A percentile compares a stretch with the other conserved stretches of the same genome.
These are phyloP conservation scores for Xestia xanthographa DNA, from an alignment of 2,888 invertebrate species.

Conservation along the genomic window DNA sequence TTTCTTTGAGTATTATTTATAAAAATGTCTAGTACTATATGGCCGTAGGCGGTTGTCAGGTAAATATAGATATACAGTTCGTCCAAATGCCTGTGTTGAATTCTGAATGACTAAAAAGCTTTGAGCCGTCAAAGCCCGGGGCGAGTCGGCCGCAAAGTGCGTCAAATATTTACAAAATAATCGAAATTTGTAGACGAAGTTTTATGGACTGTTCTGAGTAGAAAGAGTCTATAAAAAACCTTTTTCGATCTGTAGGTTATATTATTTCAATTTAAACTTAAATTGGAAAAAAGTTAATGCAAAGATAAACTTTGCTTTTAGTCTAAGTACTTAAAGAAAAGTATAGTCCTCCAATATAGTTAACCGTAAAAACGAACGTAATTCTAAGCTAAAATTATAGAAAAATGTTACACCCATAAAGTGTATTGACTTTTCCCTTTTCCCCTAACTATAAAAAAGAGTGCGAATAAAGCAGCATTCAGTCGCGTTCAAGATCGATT, in stretches of 20 bases:
- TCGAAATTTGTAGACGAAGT: slow-evolving; percentile 46
- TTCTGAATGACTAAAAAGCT: slow-evolving; percentile 53
- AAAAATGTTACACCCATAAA: slow-evolving; percentile 15
- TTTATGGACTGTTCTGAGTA: slow-evolving; percentile 19
- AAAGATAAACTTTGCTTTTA: slow-evolving; percentile 1
- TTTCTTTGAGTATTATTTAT: slow-evolving; percentile 23
- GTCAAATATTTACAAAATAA: slow-evolving; percentile 62
- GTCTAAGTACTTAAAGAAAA: background rate
- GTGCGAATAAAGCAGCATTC: slow-evolving; percentile 53
- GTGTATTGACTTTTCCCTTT: slow-evolving; percentile 35
- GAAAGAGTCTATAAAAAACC: slow-evolving; percentile 21
- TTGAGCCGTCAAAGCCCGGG: slow-evolving; percentile 40
- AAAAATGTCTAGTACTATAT: background rate
- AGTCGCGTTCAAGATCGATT: slow-evolving; percentile 65
- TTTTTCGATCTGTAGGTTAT: slow-evolving; percentile 14
- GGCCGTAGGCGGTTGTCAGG: slow-evolving; percentile 17
- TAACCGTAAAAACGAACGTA: background rate
- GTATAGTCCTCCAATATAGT: background rate
- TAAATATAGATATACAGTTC: slow-evolving; percentile 20
- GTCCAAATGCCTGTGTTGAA: slow-evolving; percentile 45
- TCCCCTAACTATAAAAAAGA: slow-evolving; percentile 40
- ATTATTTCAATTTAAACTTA: slow-evolving; percentile 34
- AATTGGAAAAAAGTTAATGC: slow-evolving; percentile 30
- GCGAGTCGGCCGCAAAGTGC: slow-evolving; percentile 40
- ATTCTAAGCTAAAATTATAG: background rate